phyloP scores from a whole-genome alignment of 2,113 vertebrate genomes.

The Haliaeetus leucogaster region DNA sequence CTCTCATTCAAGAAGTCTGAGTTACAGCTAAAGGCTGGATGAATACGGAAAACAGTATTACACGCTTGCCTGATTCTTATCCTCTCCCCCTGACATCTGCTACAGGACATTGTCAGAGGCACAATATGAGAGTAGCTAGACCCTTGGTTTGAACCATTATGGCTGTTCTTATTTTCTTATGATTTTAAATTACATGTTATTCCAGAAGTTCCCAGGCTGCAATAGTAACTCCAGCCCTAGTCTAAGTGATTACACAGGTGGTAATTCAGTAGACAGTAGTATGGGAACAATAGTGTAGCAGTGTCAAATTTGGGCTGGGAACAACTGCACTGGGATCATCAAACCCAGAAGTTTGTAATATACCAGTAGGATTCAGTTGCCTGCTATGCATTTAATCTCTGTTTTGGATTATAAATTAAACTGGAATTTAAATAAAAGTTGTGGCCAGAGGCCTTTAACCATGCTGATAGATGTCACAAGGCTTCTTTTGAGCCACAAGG shows the following conservation, averaged over 20 bases:
- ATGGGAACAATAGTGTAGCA: slow-evolving; percentile 4
- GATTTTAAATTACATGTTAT: slow-evolving; percentile 72
- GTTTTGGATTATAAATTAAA: slow-evolving; percentile 61
- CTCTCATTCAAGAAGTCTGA: neutral
- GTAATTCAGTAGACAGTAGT: neutral
- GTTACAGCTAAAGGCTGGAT: neutral
- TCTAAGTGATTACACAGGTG: slow-evolving; percentile 44
- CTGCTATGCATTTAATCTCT: slow-evolving; percentile 52
- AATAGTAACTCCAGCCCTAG: neutral
- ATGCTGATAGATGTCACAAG: slow-evolving; percentile 48
- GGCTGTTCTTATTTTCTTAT: neutral
- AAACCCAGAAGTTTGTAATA: slow-evolving; percentile 21
- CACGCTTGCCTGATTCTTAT: neutral
- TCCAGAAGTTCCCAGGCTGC: slow-evolving; percentile 60
- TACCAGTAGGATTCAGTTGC: neutral
- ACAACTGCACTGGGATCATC: slow-evolving; percentile 25
- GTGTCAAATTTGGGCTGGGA: slow-evolving; percentile 39
- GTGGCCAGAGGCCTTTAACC: slow-evolving; percentile 39
- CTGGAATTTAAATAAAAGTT: slow-evolving; percentile 47
- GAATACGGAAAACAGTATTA: neutral
- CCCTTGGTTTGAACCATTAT: slow-evolving; percentile 4
- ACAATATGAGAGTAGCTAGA: neutral
- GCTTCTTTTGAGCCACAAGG: neutral
- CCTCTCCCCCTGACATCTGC: neutral
- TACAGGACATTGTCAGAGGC: neutral